Conservation (phyloP, 2,797 vertebrate genomes). For the Falco columbarius region DNA sequence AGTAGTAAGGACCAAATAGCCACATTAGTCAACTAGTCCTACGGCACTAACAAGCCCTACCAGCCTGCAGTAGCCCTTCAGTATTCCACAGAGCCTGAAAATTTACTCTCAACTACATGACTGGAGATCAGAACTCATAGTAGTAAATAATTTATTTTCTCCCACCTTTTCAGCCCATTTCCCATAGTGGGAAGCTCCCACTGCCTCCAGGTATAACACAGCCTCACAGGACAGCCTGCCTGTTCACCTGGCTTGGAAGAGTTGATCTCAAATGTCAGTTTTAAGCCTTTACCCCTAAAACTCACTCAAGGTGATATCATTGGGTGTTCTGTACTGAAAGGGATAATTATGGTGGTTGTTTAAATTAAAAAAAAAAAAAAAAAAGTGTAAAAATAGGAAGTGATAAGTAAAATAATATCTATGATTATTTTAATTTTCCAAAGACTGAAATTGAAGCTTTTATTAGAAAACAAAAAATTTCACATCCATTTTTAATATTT, state of each 20-base stretch:
- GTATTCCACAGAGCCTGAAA: neutral
- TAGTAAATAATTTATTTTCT: neutral
- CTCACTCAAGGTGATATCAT: neutral
- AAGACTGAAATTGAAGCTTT: neutral
- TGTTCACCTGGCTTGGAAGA: neutral
- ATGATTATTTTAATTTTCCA: neutral
- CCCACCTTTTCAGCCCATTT: neutral
- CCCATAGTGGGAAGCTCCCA: neutral
- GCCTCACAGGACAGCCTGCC: neutral
- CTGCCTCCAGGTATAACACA: neutral
- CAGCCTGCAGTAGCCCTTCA: neutral
- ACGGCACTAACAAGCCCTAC: neutral
- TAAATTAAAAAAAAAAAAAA: neutral
- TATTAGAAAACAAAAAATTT: neutral
- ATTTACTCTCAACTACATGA: neutral
- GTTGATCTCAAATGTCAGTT: neutral
- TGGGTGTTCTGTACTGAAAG: neutral
- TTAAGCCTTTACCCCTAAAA: neutral
- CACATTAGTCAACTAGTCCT: neutral
- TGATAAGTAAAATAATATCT: neutral
- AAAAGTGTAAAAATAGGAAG: neutral
- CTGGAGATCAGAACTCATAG: neutral
- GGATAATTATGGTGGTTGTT: neutral
- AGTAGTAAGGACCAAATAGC: neutral
- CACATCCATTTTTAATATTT: neutral